Base-by-base conservation (phyloP, 2,113 vertebrate genomes). In the Bubo blakistoni region DNA sequence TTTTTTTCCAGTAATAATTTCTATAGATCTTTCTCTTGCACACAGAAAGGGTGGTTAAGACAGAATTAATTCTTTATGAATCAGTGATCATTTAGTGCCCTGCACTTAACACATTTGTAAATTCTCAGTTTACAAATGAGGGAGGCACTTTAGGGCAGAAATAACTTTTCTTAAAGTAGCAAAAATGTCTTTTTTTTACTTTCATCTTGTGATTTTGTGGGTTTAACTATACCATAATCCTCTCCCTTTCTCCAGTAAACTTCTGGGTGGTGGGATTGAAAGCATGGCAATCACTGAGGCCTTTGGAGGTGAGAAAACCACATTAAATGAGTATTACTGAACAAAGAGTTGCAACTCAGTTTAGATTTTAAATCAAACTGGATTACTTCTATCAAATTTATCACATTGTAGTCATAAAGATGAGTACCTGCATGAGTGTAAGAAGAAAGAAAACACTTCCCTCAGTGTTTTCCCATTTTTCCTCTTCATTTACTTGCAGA, bases 231-330 rank as follows among this genome's bases (percentile, higher is more conserved):
- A 42, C 40, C 11, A 10, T 47, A 81, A 66, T 84, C 82, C 30
- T 95, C n/a, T 96, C 88, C 82, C 88, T 97, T 74, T 79, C 78
- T 98, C 72, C 96, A 99, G 99, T 96, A 99, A 99, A 97, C 98
- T 99, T 82, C 94, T 99, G 74, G 99, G 99, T 94, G 99, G 99
- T 91, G 99, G 99, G 69, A 98, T 99, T 85, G 99, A 99, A 98
- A 99, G 99, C 88, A 99, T 99, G 99, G 99, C 99, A 69, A 99
- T 99, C 95, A 99, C 99, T 55, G 99, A 99, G 95, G 99, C 99
- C 70, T 99, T 99, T 98, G 99, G 99, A 98, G 99, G 99, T 99
- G 95, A 97, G 98, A 93, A 81, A 94, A 73, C 34, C n/a, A 49
- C 29, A 18, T 85, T 82, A 58, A 91, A 91, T 62, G 13, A 74